A percentile compares a stretch with the other conserved stretches of the same genome.
phyloP scores from a whole-genome alignment of 2,888 invertebrate species.

The Lycophotia porphyrea region DNA sequence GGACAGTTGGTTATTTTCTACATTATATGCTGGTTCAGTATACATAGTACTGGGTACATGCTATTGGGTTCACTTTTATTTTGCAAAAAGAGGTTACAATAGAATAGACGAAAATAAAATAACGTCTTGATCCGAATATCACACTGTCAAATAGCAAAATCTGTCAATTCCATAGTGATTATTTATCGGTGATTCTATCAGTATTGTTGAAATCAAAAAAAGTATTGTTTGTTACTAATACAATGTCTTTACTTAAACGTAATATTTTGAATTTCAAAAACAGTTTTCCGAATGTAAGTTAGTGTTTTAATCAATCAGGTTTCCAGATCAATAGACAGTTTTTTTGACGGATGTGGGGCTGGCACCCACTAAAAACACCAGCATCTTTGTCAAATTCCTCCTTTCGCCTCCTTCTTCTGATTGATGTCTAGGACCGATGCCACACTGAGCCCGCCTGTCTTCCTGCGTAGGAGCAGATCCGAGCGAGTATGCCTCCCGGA shows the following conservation, averaged over 20 bases:
- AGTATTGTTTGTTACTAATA: slow-evolving; percentile 1
- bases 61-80: neutral
- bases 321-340: neutral
- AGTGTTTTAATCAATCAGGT: neutral
- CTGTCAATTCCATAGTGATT: slow-evolving; percentile 24
- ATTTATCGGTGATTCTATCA: neutral
- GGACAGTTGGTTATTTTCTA: slow-evolving; percentile 28
- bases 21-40: slow-evolving; percentile 15
- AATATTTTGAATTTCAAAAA: slow-evolving; percentile 61
- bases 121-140: neutral
- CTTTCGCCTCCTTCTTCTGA: too few species aligned
- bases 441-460: too few species aligned
- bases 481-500: too few species aligned
- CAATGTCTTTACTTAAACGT: slow-evolving; percentile 47
- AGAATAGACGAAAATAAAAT: neutral
- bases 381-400: too few species aligned
- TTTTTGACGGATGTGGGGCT: too few species aligned
- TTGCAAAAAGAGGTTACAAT: slow-evolving; percentile 20
- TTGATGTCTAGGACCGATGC: too few species aligned
- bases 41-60: neutral
- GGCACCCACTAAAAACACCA: too few species aligned
- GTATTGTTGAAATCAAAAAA: slow-evolving; percentile 9
- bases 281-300: slow-evolving; percentile 65
- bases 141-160: slow-evolving; percentile 3
- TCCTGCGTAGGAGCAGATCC: too few species aligned